A percentile compares a stretch with the other conserved stretches of the same genome.
These are phyloP conservation scores for Marronus borbonicus DNA, from an alignment of 2,888 invertebrate species.

Conservation along the genomic window DNA sequence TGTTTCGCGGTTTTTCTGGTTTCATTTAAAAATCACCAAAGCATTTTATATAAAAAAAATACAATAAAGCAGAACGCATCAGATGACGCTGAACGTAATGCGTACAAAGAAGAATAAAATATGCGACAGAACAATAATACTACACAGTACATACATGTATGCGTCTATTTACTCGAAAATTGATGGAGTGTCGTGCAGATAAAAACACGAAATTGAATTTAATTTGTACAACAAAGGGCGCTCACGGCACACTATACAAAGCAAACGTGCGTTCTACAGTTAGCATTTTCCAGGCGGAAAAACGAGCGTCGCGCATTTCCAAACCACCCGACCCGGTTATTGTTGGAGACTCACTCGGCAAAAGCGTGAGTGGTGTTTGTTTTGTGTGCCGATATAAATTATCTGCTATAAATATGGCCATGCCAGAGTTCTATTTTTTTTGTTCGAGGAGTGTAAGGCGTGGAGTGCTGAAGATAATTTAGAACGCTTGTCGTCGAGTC, in stretches of 20 bases:
- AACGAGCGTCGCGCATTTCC: not conserved
- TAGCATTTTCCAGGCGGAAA: constrained; percentile 1
- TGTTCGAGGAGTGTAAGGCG: constrained; percentile 26
- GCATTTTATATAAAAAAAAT: no score
- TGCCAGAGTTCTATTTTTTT: constrained; percentile 18
- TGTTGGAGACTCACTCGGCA: constrained; percentile 1
- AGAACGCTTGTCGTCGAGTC: constrained; percentile 7
- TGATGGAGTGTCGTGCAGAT: constrained; percentile 23
- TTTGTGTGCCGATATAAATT: constrained; percentile 37
- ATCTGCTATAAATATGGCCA: constrained; percentile 37
- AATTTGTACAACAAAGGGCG: constrained; percentile 40
- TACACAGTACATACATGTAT: not conserved
- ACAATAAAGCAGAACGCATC: no score
- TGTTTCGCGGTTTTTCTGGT: not conserved
- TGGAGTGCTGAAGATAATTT: constrained; percentile 16
- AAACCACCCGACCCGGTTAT: not conserved
- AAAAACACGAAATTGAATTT: constrained; percentile 41
- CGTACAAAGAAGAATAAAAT: no score
- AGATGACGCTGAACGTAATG: no score
- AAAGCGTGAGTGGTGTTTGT: constrained; percentile 21
- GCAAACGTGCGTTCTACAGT: not conserved
- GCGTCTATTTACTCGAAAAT: not conserved
- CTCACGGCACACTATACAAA: constrained; percentile 5
- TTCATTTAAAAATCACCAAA: not conserved
- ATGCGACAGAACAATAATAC: no score